Evolutionary conservation across 2,113 vertebrate genomes (phyloP).

Genomic region (Gorsachius goisagi): DNA sequence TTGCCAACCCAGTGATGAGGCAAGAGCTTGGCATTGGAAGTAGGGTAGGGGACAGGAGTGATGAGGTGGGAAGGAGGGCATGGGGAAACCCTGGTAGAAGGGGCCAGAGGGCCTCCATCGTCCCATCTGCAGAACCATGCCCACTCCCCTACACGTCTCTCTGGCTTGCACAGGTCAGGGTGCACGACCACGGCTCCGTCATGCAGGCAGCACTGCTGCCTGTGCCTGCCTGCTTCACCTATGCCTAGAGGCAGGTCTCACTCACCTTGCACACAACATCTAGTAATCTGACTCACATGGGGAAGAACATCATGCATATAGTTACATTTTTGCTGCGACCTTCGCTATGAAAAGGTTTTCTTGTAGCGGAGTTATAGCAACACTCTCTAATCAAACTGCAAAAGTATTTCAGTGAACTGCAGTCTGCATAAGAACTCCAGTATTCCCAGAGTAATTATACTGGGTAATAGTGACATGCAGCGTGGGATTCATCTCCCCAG

Average conservation of each 20-base stretch:
- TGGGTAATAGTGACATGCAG: fast-evolving
- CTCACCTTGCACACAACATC: no score
- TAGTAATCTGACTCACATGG: background rate
- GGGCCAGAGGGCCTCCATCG: background rate
- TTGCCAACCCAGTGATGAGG: background rate
- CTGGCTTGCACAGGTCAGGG: background rate
- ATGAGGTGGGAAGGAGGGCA: fast-evolving
- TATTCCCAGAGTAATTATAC: background rate
- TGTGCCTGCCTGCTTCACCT: background rate
- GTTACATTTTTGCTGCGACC: background rate
- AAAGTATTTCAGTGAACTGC: background rate
- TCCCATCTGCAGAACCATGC: background rate
- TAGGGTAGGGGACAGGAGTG: background rate
- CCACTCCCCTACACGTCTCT: background rate
- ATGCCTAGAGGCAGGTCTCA: background rate
- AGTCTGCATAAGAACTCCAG: background rate
- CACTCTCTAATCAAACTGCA: background rate
- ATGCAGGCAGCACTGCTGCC: background rate
- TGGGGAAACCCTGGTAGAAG: background rate
- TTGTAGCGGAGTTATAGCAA: background rate
- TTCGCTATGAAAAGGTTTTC: background rate
- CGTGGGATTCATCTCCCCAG: background rate
- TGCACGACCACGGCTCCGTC: fast-evolving
- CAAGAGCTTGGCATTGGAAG: background rate
- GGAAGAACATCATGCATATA: background rate